Percentiles rank a stretch among this genome's conserved stretches.
Evolutionary conservation across 2,888 invertebrate genomes (phyloP).

Genomic region (Zaprionus lineosus): DNA sequence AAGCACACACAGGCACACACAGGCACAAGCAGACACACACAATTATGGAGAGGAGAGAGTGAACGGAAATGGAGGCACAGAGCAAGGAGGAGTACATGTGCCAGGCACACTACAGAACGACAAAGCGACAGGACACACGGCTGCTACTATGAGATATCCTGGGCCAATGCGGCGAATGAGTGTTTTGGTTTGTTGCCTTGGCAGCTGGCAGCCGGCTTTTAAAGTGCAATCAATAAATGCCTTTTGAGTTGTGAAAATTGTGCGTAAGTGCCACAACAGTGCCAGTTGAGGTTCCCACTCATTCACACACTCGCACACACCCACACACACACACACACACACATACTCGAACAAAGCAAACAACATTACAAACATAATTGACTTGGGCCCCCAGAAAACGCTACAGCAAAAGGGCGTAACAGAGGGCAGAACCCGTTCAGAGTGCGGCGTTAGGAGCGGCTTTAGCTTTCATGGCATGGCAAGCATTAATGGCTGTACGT

Average conservation of each 20-base stretch:
- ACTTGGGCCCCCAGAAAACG: constrained; percentile 28
- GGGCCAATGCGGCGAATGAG: constrained; percentile 56
- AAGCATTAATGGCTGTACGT: constrained; percentile 28
- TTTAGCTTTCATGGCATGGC: constrained; percentile 26
- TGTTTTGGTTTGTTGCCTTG: constrained; percentile 43
- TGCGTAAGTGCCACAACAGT: constrained; percentile 68
- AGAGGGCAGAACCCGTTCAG: constrained; percentile 7
- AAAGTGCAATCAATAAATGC: constrained; percentile 70
- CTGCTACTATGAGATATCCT: constrained; percentile 20
- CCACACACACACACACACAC: constrained; percentile 7
- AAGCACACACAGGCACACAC: no score
- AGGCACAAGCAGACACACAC: no score
- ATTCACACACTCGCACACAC: constrained; percentile 9
- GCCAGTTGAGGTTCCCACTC: constrained; percentile 18
- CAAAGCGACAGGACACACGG: constrained; percentile 8
- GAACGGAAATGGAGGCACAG: no score
- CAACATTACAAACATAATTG: constrained; percentile 23
- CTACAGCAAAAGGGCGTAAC: constrained; percentile 55
- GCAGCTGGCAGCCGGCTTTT: constrained; percentile 43
- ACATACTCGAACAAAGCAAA: constrained; percentile 1
- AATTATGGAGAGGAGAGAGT: no score
- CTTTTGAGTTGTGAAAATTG: constrained; percentile 68
- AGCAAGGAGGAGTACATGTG: constrained; percentile 28
- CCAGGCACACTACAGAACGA: constrained; percentile 19
- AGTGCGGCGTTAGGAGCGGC: neutral